These are phyloP conservation scores for Tragelaphus imberbis DNA, from an alignment of 2,113 vertebrate species.

Conservation along the genomic window DNA sequence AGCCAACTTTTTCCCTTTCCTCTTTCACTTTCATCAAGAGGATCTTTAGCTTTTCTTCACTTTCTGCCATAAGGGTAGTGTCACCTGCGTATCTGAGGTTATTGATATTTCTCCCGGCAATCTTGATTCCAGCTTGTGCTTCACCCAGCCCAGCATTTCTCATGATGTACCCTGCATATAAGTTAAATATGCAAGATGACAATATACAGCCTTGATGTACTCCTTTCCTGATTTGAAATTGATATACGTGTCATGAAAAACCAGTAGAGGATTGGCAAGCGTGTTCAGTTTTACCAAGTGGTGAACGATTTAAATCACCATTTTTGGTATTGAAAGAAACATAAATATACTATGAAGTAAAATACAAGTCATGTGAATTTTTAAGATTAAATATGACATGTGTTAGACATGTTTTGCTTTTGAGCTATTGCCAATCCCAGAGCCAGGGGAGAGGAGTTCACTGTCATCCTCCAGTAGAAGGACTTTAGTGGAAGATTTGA, in stretches of 20 bases:
- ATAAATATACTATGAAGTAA: neutral
- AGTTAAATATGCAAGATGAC: neutral
- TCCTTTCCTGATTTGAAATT: neutral
- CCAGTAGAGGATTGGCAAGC: neutral
- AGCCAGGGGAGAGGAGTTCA: neutral
- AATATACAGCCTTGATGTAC: neutral
- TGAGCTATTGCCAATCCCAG: neutral
- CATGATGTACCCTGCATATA: neutral
- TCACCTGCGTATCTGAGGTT: neutral
- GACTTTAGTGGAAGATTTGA: neutral
- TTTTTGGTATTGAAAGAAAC: neutral
- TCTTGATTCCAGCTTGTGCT: neutral
- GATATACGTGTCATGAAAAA: neutral
- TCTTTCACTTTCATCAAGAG: neutral
- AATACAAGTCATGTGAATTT: neutral
- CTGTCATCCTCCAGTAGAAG: neutral
- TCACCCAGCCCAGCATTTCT: neutral
- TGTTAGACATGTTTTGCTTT: neutral
- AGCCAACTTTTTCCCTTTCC: neutral
- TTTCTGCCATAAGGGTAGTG: neutral
- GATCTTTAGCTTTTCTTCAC: neutral
- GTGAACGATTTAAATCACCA: neutral
- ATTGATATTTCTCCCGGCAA: neutral
- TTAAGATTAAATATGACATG: constrained; percentile 2
- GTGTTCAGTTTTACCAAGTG: neutral